Conservation (phyloP, 2,113 vertebrate genomes). For the Pelvicachromis taeniatus region DNA sequence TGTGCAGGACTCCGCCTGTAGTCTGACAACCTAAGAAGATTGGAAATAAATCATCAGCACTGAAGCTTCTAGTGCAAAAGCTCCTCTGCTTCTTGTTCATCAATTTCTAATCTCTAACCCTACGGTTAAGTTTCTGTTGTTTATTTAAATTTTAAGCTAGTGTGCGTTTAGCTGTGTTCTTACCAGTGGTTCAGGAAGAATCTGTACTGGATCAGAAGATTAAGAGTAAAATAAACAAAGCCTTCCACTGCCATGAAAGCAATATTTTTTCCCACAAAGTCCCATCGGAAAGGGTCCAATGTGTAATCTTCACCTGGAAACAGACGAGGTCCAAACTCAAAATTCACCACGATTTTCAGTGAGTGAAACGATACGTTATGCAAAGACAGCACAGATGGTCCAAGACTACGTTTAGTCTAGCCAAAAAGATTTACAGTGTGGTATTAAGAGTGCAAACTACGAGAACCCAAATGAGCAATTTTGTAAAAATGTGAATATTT, state of each 20-base stretch:
- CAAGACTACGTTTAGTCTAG: background rate
- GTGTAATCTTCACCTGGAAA: conserved; percentile 82
- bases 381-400: background rate
- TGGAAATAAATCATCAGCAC: background rate
- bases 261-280: conserved; percentile 89
- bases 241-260: conserved; percentile 88
- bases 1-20: conserved; percentile 32
- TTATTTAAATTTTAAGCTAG: background rate
- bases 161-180: background rate
- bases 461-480: background rate
- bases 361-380: background rate
- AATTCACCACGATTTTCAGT: background rate
- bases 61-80: background rate
- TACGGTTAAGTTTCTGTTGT: background rate
- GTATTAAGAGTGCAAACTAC: background rate
- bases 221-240: conserved; percentile 82
- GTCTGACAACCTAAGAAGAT: conserved; percentile 72
- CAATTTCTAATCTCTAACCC: background rate
- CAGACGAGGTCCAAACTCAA: background rate
- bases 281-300: conserved; percentile 86
- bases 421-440: background rate
- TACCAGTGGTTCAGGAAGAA: conserved; percentile 84
- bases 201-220: conserved; percentile 84
- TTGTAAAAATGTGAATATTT: background rate
- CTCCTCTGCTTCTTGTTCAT: background rate